phyloP scores from a whole-genome alignment of 2,888 invertebrate genomes.

The Pherbina coryleti region DNA sequence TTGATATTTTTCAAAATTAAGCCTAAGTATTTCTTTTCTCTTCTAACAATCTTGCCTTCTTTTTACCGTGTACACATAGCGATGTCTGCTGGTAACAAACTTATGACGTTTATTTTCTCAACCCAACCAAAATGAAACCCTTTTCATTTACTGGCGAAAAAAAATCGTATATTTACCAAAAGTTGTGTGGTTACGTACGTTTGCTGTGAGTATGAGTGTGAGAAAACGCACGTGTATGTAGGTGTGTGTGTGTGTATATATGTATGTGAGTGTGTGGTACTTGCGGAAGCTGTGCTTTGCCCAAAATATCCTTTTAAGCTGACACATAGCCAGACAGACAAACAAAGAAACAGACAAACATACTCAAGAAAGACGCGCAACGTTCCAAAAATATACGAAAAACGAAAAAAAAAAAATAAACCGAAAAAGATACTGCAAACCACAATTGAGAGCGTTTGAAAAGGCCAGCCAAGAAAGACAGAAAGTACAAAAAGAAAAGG shows the following conservation, averaged over 20 bases:
- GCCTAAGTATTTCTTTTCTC: too few relatives aligned
- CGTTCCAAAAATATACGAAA: neutral
- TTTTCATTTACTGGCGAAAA: neutral
- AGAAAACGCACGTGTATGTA: neutral
- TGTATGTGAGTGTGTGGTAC: neutral
- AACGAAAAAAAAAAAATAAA: constrained; percentile 36
- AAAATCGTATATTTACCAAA: neutral
- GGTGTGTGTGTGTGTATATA: too few relatives aligned
- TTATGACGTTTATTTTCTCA: neutral
- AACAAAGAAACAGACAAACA: neutral
- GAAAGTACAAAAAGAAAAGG: constrained; percentile 16
- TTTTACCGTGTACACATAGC: neutral
- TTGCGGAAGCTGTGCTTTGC: neutral
- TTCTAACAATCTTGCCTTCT: too few relatives aligned
- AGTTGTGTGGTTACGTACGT: neutral
- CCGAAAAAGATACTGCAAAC: constrained; percentile 64
- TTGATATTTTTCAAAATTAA: too few relatives aligned
- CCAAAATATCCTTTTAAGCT: neutral
- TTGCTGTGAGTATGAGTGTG: neutral
- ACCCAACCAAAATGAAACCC: constrained; percentile 9
- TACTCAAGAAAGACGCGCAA: neutral
- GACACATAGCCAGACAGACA: constrained; percentile 5
- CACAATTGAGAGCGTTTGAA: constrained; percentile 59
- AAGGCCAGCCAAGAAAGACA: constrained; percentile 38
- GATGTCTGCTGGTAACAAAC: neutral